Evolutionary conservation across 2,888 invertebrate genomes (phyloP).

Genomic region (Bembecia ichneumoniformis): DNA sequence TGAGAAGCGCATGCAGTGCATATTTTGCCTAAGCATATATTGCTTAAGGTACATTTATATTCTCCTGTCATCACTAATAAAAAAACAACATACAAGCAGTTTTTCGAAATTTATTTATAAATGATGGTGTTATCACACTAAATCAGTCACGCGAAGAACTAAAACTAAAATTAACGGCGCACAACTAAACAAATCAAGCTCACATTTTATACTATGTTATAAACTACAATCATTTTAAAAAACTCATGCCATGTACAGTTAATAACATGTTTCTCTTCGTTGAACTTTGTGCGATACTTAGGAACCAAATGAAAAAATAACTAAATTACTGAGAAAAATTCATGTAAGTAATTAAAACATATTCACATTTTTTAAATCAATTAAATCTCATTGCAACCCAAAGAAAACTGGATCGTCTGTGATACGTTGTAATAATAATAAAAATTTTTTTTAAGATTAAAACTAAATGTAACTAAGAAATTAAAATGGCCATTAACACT

Average conservation of each 20-base stretch:
- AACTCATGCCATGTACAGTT: constrained; percentile 11
- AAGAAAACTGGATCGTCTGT: no score
- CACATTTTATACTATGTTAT: constrained; percentile 1
- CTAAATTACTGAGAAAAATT: background rate
- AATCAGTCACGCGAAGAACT: constrained; percentile 54
- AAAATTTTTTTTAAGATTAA: constrained; percentile 9
- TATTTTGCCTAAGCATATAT: constrained; percentile 6
- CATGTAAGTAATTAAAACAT: no score
- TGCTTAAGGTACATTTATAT: constrained; percentile 4
- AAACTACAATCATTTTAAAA: constrained; percentile 12
- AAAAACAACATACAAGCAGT: constrained; percentile 5
- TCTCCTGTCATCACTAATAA: constrained; percentile 2
- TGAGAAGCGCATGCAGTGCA: constrained; percentile 41
- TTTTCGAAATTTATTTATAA: constrained; percentile 43
- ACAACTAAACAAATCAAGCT: constrained; percentile 3
- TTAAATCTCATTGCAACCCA: no score
- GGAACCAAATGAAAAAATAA: background rate
- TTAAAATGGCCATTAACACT: constrained; percentile 10
- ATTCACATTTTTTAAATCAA: no score
- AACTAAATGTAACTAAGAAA: constrained; percentile 7
- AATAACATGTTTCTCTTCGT: background rate
- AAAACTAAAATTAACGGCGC: constrained; percentile 1
- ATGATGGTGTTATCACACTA: constrained; percentile 41
- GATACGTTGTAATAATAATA: no score
- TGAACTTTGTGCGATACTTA: background rate